Evolutionary conservation across 2,797 vertebrate species (phyloP).

Genomic region (Momotus momota): DNA sequence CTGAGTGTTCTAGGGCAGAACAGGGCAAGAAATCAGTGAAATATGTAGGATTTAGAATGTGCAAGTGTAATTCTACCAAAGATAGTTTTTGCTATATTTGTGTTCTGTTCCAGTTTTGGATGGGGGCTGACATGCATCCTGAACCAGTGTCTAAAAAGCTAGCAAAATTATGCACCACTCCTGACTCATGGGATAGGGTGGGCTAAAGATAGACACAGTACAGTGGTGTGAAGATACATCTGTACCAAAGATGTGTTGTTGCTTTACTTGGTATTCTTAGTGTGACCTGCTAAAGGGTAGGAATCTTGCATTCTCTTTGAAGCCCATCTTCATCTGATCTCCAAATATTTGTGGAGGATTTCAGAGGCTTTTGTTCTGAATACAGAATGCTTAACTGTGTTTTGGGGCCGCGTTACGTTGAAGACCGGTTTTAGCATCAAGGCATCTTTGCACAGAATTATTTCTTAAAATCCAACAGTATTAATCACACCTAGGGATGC

Average conservation of each 20-base stretch:
- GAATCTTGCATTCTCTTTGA: slow-evolving; percentile 44
- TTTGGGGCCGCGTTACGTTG: background rate
- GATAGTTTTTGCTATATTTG: background rate
- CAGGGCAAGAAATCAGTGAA: background rate
- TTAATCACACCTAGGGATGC: rapidly evolving
- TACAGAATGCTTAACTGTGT: background rate
- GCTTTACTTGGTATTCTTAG: slow-evolving; percentile 35
- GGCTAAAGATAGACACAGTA: slow-evolving; percentile 46
- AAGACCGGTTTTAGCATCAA: background rate
- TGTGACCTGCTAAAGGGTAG: slow-evolving; percentile 8
- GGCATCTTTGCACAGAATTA: background rate
- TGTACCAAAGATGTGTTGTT: slow-evolving; percentile 15
- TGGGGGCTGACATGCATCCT: background rate
- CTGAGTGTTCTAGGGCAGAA: background rate
- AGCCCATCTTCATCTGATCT: slow-evolving; percentile 38
- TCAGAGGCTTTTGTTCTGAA: slow-evolving; percentile 27
- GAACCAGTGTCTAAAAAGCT: background rate
- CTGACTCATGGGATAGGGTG: background rate
- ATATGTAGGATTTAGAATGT: background rate
- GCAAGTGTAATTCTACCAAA: background rate
- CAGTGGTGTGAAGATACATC: slow-evolving; percentile 45
- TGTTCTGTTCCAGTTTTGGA: background rate
- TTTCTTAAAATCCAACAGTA: background rate
- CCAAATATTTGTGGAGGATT: slow-evolving; percentile 44
- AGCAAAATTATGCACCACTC: slow-evolving; percentile 27